Evolutionary conservation across 2,797 vertebrate genomes (phyloP).

Genomic region (Tadarida brasiliensis): DNA sequence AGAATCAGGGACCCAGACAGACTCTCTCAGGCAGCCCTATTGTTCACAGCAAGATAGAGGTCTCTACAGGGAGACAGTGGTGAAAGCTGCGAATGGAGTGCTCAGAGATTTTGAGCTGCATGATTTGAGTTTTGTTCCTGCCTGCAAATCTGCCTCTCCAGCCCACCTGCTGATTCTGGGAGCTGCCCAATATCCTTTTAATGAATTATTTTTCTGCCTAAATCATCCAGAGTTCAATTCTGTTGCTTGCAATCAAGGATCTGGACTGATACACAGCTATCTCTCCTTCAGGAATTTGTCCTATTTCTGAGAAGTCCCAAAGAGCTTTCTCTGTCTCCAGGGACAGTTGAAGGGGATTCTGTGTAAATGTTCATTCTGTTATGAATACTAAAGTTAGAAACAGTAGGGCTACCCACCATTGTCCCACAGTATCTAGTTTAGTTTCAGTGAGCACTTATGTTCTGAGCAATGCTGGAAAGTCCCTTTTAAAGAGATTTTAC

Average conservation of each 20-base stretch:
- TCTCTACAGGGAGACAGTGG: neutral
- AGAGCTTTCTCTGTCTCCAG: slow-evolving; percentile 42
- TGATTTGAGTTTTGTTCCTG: slow-evolving; percentile 63
- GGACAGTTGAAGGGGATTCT: slow-evolving; percentile 62
- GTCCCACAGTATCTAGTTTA: slow-evolving; percentile 63
- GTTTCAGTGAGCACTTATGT: slow-evolving; percentile 35
- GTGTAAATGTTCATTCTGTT: slow-evolving; percentile 61
- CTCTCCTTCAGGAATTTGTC: slow-evolving; percentile 47
- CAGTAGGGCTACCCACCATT: slow-evolving; percentile 37
- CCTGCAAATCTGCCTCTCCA: slow-evolving; percentile 66
- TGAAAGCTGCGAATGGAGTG: slow-evolving; percentile 2
- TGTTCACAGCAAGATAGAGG: neutral
- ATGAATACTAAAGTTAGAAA: slow-evolving; percentile 68
- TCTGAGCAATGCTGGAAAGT: slow-evolving; percentile 75
- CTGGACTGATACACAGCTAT: neutral
- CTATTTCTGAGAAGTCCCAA: slow-evolving; percentile 38
- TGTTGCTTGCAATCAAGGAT: slow-evolving; percentile 57
- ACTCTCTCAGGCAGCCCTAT: neutral
- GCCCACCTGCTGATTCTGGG: slow-evolving; percentile 24
- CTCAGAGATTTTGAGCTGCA: neutral
- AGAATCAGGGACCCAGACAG: neutral
- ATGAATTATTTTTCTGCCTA: slow-evolving; percentile 65
- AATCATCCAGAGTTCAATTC: slow-evolving; percentile 50
- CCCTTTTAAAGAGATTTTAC: slow-evolving; percentile 67
- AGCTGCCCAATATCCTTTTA: slow-evolving; percentile 62